Conservation (phyloP, 1,140 invertebrate species). For the Chrysomallon squamiferum region DNA sequence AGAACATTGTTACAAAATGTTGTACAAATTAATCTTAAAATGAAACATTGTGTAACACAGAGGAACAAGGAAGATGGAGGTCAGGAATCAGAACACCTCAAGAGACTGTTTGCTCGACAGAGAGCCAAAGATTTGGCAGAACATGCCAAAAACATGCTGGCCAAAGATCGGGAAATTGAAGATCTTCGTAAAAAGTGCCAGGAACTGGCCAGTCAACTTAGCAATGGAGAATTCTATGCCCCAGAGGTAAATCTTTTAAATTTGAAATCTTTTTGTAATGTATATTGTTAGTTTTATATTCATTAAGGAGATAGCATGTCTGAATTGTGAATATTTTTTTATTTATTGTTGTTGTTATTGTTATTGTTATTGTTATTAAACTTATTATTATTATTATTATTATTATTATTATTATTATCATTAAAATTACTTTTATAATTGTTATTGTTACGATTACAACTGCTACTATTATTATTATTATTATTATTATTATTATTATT, state of each 20-base stretch:
- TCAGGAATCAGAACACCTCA: slow-evolving; percentile 58
- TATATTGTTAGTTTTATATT: background rate
- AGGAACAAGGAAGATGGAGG: slow-evolving; percentile 34
- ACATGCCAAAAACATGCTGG: slow-evolving; percentile 55
- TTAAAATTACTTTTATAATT: background rate
- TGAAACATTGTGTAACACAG: too few species aligned
- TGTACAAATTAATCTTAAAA: too few species aligned
- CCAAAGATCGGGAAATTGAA: slow-evolving; percentile 63
- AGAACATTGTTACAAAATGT: too few species aligned
- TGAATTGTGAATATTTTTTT: background rate
- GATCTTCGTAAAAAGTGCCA: slow-evolving; percentile 61
- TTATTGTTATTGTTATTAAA: background rate
- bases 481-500: background rate
- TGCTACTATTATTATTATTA: background rate
- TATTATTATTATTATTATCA: background rate
- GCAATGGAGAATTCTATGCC: slow-evolving; percentile 42
- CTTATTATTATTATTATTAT: background rate
- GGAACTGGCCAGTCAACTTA: slow-evolving; percentile 57
- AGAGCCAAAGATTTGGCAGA: slow-evolving; percentile 57
- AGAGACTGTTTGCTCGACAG: slow-evolving; percentile 61
- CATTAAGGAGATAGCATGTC: background rate
- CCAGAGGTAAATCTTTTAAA: slow-evolving; percentile 46
- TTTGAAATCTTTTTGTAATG: too few species aligned
- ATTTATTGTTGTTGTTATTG: background rate
- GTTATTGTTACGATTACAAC: background rate